These are phyloP conservation scores for Chitala chitala DNA, from an alignment of 2,113 vertebrate species.

Conservation along the genomic window DNA sequence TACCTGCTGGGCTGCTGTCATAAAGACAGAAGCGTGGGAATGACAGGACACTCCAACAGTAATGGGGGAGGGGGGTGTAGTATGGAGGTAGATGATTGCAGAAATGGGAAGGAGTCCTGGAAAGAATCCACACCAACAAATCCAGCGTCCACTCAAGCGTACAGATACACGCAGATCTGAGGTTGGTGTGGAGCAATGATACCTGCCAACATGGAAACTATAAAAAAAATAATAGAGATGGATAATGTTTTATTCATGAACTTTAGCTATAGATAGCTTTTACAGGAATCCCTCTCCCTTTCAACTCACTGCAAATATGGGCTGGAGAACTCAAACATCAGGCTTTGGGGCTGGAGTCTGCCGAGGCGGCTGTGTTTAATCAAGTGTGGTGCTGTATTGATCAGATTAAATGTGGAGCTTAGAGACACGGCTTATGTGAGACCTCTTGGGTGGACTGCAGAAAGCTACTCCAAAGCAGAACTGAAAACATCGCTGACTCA, in stretches of 20 bases:
- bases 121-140: slow-evolving; percentile 1
- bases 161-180: not conserved
- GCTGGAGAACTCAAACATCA: slow-evolving; percentile 20
- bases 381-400: slow-evolving; percentile 24
- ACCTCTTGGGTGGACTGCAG: slow-evolving; percentile 2
- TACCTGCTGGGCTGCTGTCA: not conserved
- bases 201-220: slow-evolving; percentile 42
- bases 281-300: slow-evolving; percentile 39
- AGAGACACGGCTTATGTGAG: slow-evolving; percentile 24
- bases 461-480: slow-evolving; percentile 7
- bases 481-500: not conserved
- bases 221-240: slow-evolving; percentile 52
- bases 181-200: not conserved
- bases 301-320: slow-evolving; percentile 31
- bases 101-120: not conserved
- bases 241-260: slow-evolving; percentile 55
- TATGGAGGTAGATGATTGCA: not conserved
- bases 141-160: not conserved
- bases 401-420: slow-evolving; percentile 25
- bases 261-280: slow-evolving; percentile 58
- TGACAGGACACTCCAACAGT: not conserved
- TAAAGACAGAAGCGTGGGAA: not conserved
- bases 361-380: slow-evolving; percentile 25
- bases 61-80: not conserved
- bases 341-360: not conserved